These are phyloP conservation scores for Ivindomyrus marchei DNA, from an alignment of 2,113 vertebrate species.

Conservation along the genomic window DNA sequence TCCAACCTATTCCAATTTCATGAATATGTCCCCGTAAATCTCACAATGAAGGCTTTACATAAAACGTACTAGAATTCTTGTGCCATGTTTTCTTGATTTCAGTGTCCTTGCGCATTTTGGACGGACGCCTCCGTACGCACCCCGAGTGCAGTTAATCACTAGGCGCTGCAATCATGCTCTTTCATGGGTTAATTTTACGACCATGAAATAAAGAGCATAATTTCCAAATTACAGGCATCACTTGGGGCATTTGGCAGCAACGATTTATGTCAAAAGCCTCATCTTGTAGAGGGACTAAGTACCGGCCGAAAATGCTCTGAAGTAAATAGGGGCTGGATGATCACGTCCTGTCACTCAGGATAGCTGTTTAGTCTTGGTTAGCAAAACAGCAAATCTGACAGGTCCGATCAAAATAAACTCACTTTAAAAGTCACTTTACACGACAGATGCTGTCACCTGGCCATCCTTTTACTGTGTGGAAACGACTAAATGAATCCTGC, in stretches of 20 bases:
- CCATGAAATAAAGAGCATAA: neutral
- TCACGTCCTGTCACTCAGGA: neutral
- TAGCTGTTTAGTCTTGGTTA: neutral
- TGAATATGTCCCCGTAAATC: neutral
- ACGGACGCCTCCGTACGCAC: neutral
- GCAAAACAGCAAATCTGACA: neutral
- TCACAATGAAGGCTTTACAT: neutral
- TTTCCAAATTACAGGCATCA: neutral
- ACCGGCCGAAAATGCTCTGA: neutral
- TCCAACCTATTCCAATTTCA: neutral
- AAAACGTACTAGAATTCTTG: neutral
- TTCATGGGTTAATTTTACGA: neutral
- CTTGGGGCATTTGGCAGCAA: neutral
- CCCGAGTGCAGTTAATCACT: neutral
- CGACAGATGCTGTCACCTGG: neutral
- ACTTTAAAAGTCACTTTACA: neutral
- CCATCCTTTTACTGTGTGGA: neutral
- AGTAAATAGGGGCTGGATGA: neutral
- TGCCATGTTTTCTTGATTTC: neutral
- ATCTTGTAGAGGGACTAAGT: neutral
- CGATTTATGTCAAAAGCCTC: slow-evolving; percentile 3
- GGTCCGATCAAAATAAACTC: neutral
- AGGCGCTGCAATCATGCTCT: neutral
- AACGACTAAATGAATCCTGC: neutral
- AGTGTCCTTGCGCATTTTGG: neutral